Conservation (phyloP, 2,888 invertebrate genomes). For the Abrostola tripartita region DNA sequence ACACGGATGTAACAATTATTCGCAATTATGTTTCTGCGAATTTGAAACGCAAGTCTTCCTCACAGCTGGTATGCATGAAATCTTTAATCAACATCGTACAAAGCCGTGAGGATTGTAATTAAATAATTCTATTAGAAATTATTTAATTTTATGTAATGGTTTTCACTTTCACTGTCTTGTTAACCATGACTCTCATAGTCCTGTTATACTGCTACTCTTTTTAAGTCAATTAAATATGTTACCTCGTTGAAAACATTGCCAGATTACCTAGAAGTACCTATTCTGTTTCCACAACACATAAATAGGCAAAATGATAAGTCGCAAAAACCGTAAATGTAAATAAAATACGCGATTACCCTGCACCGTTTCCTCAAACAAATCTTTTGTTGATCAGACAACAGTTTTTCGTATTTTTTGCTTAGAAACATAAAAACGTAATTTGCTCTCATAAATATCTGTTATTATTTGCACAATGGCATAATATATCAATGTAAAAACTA, state of each 20-base stretch:
- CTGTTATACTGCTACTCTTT: no score
- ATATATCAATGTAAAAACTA: conserved; percentile 19
- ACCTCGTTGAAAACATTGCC: no score
- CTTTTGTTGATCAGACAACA: conserved; percentile 1
- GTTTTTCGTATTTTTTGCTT: conserved; percentile 6
- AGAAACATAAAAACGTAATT: conserved; percentile 20
- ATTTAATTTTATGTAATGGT: conserved; percentile 11
- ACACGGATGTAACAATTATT: conserved; percentile 36
- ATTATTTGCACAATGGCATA: conserved; percentile 5
- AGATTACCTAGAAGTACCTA: conserved; percentile 15
- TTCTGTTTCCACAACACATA: conserved; percentile 20
- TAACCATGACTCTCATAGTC: no score
- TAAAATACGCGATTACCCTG: background rate
- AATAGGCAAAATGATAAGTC: background rate
- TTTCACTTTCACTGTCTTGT: conserved; percentile 24
- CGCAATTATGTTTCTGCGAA: conserved; percentile 31
- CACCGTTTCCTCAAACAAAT: conserved; percentile 2
- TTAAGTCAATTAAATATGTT: no score
- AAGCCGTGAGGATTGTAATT: background rate
- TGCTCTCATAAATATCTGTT: conserved; percentile 30
- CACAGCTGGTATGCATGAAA: conserved; percentile 37
- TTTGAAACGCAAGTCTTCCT: conserved; percentile 30
- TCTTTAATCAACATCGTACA: conserved; percentile 39
- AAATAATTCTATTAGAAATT: conserved; percentile 1
- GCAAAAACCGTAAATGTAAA: background rate